Base-by-base conservation (phyloP, 2,113 vertebrate species). In the Furnarius figulus region DNA sequence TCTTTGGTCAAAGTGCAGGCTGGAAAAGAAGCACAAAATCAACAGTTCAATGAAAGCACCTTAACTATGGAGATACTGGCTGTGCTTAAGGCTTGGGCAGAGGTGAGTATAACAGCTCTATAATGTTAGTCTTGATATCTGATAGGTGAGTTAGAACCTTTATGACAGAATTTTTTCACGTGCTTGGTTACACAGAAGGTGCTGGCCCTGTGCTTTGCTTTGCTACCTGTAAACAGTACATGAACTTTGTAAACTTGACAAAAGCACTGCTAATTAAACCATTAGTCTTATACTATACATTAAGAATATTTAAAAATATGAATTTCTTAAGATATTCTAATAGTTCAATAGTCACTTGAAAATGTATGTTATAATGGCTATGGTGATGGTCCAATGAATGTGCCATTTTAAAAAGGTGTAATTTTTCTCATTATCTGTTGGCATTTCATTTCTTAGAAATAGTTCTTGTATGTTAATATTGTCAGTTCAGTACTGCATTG, bases 11-110 rank as follows among this genome's bases (percentile, higher is more conserved):
- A 99, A 97, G 98, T 99, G 72, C 99, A 99, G 93, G 97, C 96
- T 21, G 98, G 98, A 53, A 98, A 98, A 95, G 99, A 99, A 85
- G 92, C 97, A 44, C 94, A 96, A 66, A 98, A 96, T 97, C 98
- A 98, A 44, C 97, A 99, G 24, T 99, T 99, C 94, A 99, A 98
- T 67, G 99, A 99, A 97, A 99, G 99, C 74, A 97, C 99, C 15
- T 98, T 97, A 50, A 99, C 99, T 50, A 99, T 99, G 99, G 99
- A 99, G 89, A 98, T 98, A 4, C 96, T 99, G 87, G 99, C 99
- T 46, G 99, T 99, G 42, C 98, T 99, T 28, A 99, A 99, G 97
- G 99, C 99, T 91, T 99, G 99, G 99, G 99, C 99, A 52, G 98
- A 99, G 99, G 99, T 97, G 86, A 90, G 96, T 96, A 7, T 47